These are phyloP conservation scores for Brachystomella parvula DNA, from an alignment of 1,140 invertebrate species.

Conservation along the genomic window DNA sequence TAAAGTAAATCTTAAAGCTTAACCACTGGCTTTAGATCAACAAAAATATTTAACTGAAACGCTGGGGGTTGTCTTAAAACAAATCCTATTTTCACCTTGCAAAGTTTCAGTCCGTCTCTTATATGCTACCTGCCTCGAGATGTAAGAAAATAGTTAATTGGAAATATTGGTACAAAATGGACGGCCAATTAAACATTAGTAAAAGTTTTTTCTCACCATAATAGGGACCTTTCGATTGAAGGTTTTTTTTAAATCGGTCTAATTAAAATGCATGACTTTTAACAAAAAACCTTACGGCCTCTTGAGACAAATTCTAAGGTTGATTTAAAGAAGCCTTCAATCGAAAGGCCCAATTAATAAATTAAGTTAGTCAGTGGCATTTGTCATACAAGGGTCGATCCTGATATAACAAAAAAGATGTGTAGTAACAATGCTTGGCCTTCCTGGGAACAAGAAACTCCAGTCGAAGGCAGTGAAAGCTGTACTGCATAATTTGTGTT, in stretches of 20 bases:
- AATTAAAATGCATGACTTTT: too few relatives aligned
- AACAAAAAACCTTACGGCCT: too few relatives aligned
- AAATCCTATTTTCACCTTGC: not conserved
- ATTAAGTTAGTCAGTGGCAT: not conserved
- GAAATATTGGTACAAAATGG: too few relatives aligned
- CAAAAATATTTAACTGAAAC: not conserved
- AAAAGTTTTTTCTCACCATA: too few relatives aligned
- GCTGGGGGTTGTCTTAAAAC: not conserved
- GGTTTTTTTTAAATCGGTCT: too few relatives aligned
- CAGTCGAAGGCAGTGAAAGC: not conserved
- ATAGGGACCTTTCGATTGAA: too few relatives aligned
- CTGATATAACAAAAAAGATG: not conserved
- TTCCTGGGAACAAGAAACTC: not conserved
- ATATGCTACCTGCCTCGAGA: not conserved
- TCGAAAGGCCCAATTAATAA: not conserved
- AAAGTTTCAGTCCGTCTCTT: not conserved
- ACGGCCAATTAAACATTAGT: too few relatives aligned
- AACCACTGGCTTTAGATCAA: not conserved
- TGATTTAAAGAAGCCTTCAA: not conserved
- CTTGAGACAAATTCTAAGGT: not conserved
- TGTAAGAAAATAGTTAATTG: not conserved
- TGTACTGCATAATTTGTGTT: slow-evolving; percentile 6
- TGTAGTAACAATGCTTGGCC: not conserved
- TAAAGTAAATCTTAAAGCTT: not conserved
- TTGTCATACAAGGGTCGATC: not conserved